Conservation (phyloP, 1,140 invertebrate genomes). For the Cephus cinctus region DNA sequence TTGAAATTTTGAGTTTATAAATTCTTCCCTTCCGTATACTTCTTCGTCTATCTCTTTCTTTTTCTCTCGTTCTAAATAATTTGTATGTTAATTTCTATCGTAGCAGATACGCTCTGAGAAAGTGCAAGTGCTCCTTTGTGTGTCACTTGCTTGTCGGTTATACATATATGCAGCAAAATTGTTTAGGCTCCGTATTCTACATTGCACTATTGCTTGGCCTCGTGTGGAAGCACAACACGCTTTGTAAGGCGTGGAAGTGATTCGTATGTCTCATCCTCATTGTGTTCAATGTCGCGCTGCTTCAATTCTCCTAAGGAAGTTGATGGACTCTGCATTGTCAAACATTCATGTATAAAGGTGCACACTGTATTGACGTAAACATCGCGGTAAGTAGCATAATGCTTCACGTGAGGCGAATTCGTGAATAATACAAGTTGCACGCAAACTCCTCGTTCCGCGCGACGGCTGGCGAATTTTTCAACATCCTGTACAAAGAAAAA, state of each 20-base stretch:
- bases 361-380: slow-evolving; percentile 64
- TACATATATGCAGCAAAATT: too few species aligned
- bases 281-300: not conserved
- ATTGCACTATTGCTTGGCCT: slow-evolving; percentile 21
- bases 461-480: slow-evolving; percentile 61
- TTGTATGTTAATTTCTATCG: not conserved
- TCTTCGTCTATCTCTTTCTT: too few species aligned
- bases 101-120: not conserved
- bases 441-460: slow-evolving; percentile 61
- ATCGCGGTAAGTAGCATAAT: slow-evolving; percentile 62
- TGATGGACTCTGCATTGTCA: slow-evolving; percentile 24
- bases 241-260: slow-evolving; percentile 27
- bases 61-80: not conserved
- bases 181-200: not conserved
- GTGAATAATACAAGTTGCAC: slow-evolving; percentile 65
- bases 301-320: not conserved
- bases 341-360: slow-evolving; percentile 62
- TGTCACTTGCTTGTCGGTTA: too few species aligned
- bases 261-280: slow-evolving; percentile 15
- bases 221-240: slow-evolving; percentile 33
- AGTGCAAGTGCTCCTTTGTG: too few species aligned
- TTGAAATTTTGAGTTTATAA: too few species aligned
- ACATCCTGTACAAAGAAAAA: slow-evolving; percentile 55
- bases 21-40: too few species aligned
- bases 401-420: slow-evolving; percentile 70